Percentiles rank a stretch among this genome's conserved stretches.
Evolutionary conservation across 1,140 invertebrate genomes (phyloP).

Genomic region (Diprion similis): DNA sequence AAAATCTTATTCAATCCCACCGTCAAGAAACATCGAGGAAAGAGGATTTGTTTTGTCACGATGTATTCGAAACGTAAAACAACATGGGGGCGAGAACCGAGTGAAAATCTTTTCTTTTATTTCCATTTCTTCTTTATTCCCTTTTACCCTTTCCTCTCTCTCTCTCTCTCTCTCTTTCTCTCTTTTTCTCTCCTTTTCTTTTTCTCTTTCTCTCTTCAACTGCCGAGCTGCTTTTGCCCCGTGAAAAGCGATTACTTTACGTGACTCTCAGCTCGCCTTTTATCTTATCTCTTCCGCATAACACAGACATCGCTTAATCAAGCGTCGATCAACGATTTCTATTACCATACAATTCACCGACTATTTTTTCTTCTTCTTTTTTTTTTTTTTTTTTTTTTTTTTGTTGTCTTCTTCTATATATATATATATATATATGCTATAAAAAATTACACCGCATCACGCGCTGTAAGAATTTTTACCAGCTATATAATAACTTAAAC

Average conservation of each 20-base stretch:
- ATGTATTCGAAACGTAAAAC: slow-evolving; percentile 8
- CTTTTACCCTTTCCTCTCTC: not conserved
- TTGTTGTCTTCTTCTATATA: too few relatives aligned
- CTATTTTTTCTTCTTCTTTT: too few relatives aligned
- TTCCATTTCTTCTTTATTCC: not conserved
- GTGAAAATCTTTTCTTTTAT: slow-evolving; percentile 15
- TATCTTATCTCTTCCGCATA: not conserved
- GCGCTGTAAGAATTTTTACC: too few relatives aligned
- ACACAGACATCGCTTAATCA: not conserved
- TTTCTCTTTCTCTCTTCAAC: not conserved
- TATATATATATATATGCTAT: too few relatives aligned
- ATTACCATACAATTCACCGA: too few relatives aligned
- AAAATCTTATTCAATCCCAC: slow-evolving; percentile 3
- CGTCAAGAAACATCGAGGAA: not conserved
- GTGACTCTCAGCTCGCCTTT: not conserved
- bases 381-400: too few relatives aligned
- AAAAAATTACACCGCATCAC: too few relatives aligned
- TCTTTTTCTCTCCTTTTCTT: too few relatives aligned
- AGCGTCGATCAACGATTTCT: not conserved
- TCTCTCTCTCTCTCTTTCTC: too few relatives aligned
- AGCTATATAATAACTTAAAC: too few relatives aligned
- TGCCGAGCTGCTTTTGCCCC: too few relatives aligned
- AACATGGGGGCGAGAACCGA: not conserved
- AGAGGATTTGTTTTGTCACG: slow-evolving; percentile 4
- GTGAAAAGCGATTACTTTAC: slow-evolving; percentile 5